A percentile compares a stretch with the other conserved stretches of the same genome.
Evolutionary conservation across 2,888 invertebrate species (phyloP).

Genomic region (Dicyrtomina minuta): DNA sequence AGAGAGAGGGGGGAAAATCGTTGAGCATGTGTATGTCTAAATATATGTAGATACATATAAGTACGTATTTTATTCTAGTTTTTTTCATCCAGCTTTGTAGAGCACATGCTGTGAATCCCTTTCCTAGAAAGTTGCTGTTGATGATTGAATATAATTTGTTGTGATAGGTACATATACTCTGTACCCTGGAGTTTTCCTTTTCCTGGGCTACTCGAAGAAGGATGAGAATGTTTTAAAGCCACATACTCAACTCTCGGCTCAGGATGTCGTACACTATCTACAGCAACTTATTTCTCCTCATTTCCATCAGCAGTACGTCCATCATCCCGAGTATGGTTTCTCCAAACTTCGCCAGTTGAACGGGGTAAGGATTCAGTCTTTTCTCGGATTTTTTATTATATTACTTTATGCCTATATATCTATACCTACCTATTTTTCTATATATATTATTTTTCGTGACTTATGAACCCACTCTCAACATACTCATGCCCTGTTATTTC

Average conservation of each 20-base stretch:
- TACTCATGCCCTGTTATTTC: neutral
- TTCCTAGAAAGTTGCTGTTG: too few species aligned
- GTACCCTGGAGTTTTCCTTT: constrained; percentile 81
- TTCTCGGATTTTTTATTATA: constrained; percentile 54
- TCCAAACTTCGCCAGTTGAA: constrained; percentile 46
- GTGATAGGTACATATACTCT: constrained; percentile 70
- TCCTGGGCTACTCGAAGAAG: constrained; percentile 86
- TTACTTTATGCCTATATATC: neutral
- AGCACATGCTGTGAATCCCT: too few species aligned
- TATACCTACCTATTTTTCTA: neutral
- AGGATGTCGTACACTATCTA: constrained; percentile 78
- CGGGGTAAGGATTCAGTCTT: constrained; percentile 42
- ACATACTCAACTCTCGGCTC: constrained; percentile 79
- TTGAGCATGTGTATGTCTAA: too few species aligned
- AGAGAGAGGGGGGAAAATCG: too few species aligned
- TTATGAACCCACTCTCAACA: too few species aligned
- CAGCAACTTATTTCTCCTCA: constrained; percentile 59
- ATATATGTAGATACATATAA: too few species aligned
- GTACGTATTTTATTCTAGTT: too few species aligned
- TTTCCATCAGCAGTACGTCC: constrained; percentile 49
- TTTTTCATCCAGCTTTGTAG: too few species aligned
- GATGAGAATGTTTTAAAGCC: constrained; percentile 80
- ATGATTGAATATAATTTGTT: neutral
- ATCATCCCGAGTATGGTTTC: constrained; percentile 47
- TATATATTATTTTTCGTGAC: too few species aligned